These are phyloP conservation scores for Crocallis elinguaria DNA, from an alignment of 2,888 invertebrate species.

Conservation along the genomic window DNA sequence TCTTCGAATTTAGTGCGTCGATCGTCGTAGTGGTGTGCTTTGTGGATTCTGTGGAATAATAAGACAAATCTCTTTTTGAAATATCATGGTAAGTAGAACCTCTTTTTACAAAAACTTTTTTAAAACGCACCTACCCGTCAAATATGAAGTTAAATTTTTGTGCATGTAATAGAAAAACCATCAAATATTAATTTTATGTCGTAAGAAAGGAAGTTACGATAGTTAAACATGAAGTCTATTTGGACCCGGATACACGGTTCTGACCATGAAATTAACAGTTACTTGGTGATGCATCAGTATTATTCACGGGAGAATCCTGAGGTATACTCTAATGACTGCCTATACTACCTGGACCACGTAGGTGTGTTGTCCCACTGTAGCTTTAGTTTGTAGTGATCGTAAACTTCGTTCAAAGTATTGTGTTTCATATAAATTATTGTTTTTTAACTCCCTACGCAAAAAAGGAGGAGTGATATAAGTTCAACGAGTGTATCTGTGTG, in stretches of 20 bases:
- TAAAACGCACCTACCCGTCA: too few species aligned
- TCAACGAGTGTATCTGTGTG: too few species aligned
- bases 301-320: background rate
- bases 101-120: constrained; percentile 24
- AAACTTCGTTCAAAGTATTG: too few species aligned
- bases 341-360: background rate
- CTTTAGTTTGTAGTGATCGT: too few species aligned
- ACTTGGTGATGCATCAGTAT: constrained; percentile 8
- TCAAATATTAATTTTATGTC: background rate
- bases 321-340: background rate
- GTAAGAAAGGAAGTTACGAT: constrained; percentile 2
- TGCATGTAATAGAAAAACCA: background rate
- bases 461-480: too few species aligned
- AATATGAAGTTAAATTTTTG: background rate
- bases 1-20: constrained; percentile 60
- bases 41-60: constrained; percentile 23
- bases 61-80: constrained; percentile 20
- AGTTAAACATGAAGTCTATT: constrained; percentile 59
- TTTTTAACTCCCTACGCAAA: too few species aligned
- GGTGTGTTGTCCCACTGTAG: too few species aligned
- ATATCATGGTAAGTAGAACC: constrained; percentile 50
- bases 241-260: constrained; percentile 61
- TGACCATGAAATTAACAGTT: constrained; percentile 35
- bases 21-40: constrained; percentile 47
- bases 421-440: too few species aligned